A percentile compares a stretch with the other conserved stretches of the same genome.
These are phyloP conservation scores for Hassar affinis DNA, from an alignment of 2,113 vertebrate genomes.

Conservation along the genomic window DNA sequence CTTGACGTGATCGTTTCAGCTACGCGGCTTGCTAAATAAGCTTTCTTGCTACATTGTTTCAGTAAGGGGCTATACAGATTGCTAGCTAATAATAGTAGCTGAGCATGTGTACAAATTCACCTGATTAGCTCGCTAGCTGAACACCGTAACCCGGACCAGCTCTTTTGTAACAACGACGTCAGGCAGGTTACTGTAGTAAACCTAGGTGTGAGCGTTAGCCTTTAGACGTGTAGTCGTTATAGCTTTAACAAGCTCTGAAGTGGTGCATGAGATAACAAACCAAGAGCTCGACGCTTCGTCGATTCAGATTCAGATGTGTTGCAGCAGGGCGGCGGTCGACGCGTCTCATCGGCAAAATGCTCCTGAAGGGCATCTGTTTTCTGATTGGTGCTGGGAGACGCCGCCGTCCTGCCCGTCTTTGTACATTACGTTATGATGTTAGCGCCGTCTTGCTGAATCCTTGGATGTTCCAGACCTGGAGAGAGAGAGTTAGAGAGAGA, in stretches of 20 bases:
- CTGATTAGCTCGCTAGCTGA: neutral
- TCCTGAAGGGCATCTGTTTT: slow-evolving; percentile 76
- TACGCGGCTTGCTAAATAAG: neutral
- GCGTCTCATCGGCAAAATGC: slow-evolving; percentile 78
- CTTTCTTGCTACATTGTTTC: neutral
- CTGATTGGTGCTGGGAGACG: slow-evolving; percentile 82
- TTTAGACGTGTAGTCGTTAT: slow-evolving; percentile 1
- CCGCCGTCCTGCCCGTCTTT: slow-evolving; percentile 53
- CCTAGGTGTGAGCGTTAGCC: slow-evolving; percentile 6
- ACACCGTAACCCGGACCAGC: neutral
- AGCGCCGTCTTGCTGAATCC: slow-evolving; percentile 66
- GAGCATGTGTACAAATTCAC: neutral
- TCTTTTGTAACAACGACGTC: neutral
- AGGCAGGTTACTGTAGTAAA: neutral
- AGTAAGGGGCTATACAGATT: neutral
- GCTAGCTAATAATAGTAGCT: neutral
- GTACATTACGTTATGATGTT: slow-evolving; percentile 58
- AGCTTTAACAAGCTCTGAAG: slow-evolving; percentile 24
- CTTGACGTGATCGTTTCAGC: neutral
- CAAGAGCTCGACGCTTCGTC: neutral
- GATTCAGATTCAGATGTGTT: slow-evolving; percentile 12
- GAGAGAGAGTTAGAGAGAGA: neutral
- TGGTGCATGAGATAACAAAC: slow-evolving; percentile 29
- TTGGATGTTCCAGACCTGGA: slow-evolving; percentile 81
- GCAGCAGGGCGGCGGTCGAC: slow-evolving; percentile 6